Percentiles rank a stretch among this genome's conserved stretches.
phyloP scores from a whole-genome alignment of 23 tunicate species.

The Diplosoma virens region DNA sequence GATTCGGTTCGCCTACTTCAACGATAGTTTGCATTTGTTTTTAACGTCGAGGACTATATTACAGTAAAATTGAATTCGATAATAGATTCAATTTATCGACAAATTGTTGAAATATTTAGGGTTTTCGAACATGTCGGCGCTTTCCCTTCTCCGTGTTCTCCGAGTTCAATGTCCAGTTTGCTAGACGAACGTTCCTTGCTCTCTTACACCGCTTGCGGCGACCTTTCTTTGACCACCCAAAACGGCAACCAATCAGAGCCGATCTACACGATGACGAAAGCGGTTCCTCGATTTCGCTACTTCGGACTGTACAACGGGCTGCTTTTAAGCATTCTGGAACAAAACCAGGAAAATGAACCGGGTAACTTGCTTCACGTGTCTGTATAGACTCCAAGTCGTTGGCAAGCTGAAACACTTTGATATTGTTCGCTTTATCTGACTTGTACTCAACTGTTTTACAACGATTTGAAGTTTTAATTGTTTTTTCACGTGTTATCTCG shows the following conservation, averaged over 20 bases:
- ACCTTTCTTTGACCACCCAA: not conserved
- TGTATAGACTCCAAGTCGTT: not conserved
- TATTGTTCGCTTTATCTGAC: too few relatives aligned
- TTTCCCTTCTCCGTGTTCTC: slow-evolving; percentile 79
- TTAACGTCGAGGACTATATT: too few relatives aligned
- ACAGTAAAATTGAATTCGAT: too few relatives aligned
- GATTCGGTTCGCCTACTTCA: too few relatives aligned
- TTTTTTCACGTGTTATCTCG: too few relatives aligned
- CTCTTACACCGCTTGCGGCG: slow-evolving; percentile 43
- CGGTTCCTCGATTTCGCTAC: slow-evolving; percentile 65
- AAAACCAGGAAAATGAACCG: slow-evolving; percentile 65
- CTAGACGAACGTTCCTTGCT: slow-evolving; percentile 74
- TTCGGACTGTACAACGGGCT: slow-evolving; percentile 62
- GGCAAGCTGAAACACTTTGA: too few relatives aligned
- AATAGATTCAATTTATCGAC: too few relatives aligned
- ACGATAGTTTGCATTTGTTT: too few relatives aligned
- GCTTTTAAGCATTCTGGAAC: slow-evolving; percentile 68
- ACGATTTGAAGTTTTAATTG: too few relatives aligned
- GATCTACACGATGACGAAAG: slow-evolving; percentile 34
- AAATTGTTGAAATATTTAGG: too few relatives aligned
- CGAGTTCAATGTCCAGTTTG: slow-evolving; percentile 72
- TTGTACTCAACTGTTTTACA: too few relatives aligned
- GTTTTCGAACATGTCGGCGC: slow-evolving; percentile 86
- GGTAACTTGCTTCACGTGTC: slow-evolving; percentile 28
- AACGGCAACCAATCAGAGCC: not conserved